A percentile compares a stretch with the other conserved stretches of the same genome.
Evolutionary conservation across 2,797 vertebrate genomes (phyloP).

Genomic region (Helarctos malayanus): DNA sequence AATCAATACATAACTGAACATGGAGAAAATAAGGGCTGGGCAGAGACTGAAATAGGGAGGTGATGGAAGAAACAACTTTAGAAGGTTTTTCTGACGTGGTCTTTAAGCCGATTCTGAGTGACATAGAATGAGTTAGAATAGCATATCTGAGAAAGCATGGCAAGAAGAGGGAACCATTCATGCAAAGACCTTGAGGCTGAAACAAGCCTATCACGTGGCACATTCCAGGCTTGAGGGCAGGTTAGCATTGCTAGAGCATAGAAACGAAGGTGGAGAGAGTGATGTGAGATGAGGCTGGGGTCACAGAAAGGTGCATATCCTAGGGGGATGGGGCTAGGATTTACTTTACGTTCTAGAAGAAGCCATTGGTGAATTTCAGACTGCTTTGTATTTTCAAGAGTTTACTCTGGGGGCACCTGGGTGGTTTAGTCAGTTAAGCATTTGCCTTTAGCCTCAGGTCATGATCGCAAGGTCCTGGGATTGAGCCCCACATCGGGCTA

Average conservation of each 20-base stretch:
- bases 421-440: background rate
- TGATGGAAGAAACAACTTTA: background rate
- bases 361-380: background rate
- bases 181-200: background rate
- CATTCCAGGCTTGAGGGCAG: background rate
- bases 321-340: accelerated
- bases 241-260: background rate
- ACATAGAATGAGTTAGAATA: background rate
- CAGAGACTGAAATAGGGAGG: background rate
- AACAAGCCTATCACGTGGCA: background rate
- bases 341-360: background rate
- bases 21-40: background rate
- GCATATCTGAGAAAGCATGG: background rate
- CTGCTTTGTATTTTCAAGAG: background rate
- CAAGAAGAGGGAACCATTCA: background rate
- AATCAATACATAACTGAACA: background rate
- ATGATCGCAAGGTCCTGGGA: background rate
- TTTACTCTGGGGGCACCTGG: background rate
- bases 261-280: background rate
- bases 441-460: background rate
- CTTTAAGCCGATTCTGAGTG: background rate
- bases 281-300: background rate
- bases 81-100: background rate
- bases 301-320: background rate
- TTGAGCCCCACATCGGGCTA: background rate